phyloP scores from a whole-genome alignment of 2,888 invertebrate genomes.

The Hecatera dysodea region DNA sequence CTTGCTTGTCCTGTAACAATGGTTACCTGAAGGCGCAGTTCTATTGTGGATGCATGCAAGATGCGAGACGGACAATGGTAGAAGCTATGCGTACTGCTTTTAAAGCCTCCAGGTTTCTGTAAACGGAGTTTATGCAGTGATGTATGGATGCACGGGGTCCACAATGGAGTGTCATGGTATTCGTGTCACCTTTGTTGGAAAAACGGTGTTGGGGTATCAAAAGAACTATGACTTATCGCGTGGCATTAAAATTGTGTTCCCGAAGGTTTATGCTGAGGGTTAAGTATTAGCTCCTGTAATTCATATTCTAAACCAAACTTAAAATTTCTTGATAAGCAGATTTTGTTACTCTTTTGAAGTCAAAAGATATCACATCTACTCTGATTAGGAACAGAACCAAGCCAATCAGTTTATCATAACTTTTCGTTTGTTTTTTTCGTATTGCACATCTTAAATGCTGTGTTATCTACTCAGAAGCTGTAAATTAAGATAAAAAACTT shows the following conservation, averaged over 20 bases:
- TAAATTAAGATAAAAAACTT: too few species aligned
- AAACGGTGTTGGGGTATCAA: background rate
- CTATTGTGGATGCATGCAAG: constrained; percentile 64
- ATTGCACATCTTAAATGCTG: too few species aligned
- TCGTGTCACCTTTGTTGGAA: background rate
- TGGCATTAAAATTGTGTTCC: background rate
- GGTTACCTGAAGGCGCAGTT: constrained; percentile 49
- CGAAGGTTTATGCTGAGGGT: background rate
- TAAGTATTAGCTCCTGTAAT: too few species aligned
- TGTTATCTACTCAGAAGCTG: too few species aligned
- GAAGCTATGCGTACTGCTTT: constrained; percentile 38
- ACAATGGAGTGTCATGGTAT: background rate
- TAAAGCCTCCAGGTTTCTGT: constrained; percentile 14
- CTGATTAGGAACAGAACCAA: background rate
- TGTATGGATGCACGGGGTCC: background rate
- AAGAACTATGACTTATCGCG: background rate
- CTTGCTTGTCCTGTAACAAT: constrained; percentile 65
- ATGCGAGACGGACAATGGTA: constrained; percentile 54
- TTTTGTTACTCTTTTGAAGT: too few species aligned
- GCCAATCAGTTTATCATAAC: background rate
- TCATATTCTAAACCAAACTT: too few species aligned
- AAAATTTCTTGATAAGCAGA: too few species aligned
- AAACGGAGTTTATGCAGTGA: constrained; percentile 21
- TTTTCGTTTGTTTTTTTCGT: background rate
- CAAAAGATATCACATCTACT: too few species aligned